A percentile compares a stretch with the other conserved stretches of the same genome.
phyloP scores from a whole-genome alignment of 2,888 invertebrate genomes.

The Urechis unicinctus region DNA sequence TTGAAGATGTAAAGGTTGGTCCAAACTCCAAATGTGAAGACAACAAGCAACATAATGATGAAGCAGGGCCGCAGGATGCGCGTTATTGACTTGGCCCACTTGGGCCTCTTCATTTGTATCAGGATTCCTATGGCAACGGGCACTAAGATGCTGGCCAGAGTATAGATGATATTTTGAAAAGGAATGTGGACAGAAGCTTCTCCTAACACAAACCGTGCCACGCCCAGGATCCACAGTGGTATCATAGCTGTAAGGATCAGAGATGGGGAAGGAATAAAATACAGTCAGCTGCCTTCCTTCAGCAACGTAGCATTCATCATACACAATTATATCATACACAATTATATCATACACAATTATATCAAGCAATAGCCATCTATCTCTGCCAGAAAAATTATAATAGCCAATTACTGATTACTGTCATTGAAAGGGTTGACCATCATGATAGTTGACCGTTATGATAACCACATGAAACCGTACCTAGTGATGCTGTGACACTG shows the following conservation, averaged over 20 bases:
- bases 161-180: slow-evolving; percentile 48
- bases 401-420: too few relatives aligned
- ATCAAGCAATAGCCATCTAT: too few relatives aligned
- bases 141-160: slow-evolving; percentile 50
- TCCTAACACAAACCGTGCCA: slow-evolving; percentile 38
- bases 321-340: too few relatives aligned
- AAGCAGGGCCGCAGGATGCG: slow-evolving; percentile 50
- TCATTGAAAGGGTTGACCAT: too few relatives aligned
- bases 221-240: slow-evolving; percentile 54
- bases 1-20: slow-evolving; percentile 85
- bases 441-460: too few relatives aligned
- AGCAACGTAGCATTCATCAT: too few relatives aligned
- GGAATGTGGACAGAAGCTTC: slow-evolving; percentile 44
- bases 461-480: too few relatives aligned
- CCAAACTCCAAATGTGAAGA: slow-evolving; percentile 51
- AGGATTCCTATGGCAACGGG: slow-evolving; percentile 52
- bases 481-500: slow-evolving; percentile 80
- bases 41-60: slow-evolving; percentile 50
- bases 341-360: too few relatives aligned
- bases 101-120: slow-evolving; percentile 37
- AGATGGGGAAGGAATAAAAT: background rate
- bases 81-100: slow-evolving; percentile 40
- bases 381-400: too few relatives aligned
- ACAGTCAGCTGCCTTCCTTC: too few relatives aligned
- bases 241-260: slow-evolving; percentile 48